Conservation (phyloP, 2,888 invertebrate species). For the Pachymerium ferrugineum region DNA sequence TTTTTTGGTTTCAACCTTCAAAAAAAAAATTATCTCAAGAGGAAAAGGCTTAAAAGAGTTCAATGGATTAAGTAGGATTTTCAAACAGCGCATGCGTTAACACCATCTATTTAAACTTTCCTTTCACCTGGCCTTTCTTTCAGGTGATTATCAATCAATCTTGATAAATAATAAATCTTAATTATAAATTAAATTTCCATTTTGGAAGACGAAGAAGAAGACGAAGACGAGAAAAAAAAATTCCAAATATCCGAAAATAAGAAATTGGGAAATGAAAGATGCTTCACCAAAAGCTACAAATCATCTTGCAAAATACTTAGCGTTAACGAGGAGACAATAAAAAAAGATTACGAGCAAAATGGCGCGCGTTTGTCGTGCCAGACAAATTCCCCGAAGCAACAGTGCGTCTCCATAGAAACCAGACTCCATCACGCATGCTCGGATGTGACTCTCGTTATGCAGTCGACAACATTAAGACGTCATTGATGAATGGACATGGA, state of each 20-base stretch:
- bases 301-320: background rate
- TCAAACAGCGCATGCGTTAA: background rate
- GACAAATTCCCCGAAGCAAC: constrained; percentile 16
- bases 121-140: too few species aligned
- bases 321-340: constrained; percentile 25
- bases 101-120: too few species aligned
- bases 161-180: too few species aligned
- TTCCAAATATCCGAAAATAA: too few species aligned
- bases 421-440: constrained; percentile 2
- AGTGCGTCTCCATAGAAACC: constrained; percentile 6
- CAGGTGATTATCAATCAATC: too few species aligned
- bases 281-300: too few species aligned
- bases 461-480: constrained; percentile 24
- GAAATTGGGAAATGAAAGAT: too few species aligned
- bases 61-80: background rate
- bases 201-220: too few species aligned
- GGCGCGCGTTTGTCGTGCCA: constrained; percentile 15
- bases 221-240: too few species aligned
- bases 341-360: constrained; percentile 12
- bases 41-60: background rate
- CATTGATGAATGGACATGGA: background rate
- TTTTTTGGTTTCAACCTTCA: too few species aligned
- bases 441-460: background rate
- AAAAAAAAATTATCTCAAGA: background rate
- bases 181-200: too few species aligned